A percentile compares a stretch with the other conserved stretches of the same genome.
Conservation (phyloP, 2,113 vertebrate species). For the Silurus meridionalis region DNA sequence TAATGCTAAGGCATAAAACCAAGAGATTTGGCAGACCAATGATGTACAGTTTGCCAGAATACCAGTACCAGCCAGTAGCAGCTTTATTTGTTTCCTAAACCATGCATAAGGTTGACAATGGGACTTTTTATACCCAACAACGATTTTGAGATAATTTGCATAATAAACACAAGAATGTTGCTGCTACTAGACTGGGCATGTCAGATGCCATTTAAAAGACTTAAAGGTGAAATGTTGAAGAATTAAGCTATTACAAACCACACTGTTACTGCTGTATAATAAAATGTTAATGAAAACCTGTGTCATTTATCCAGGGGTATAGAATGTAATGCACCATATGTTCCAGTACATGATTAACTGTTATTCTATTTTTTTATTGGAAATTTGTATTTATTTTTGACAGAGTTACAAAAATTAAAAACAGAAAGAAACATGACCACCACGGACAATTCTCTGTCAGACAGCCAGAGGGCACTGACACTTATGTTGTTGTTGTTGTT, state of each 20-base stretch:
- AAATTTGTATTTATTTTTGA: no score
- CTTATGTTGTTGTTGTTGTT: no score
- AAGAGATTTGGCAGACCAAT: no score
- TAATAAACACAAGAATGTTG: neutral
- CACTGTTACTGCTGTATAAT: neutral
- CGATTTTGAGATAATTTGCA: neutral
- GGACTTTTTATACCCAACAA: neutral
- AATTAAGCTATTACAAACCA: neutral
- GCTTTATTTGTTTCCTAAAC: neutral
- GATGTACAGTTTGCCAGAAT: no score
- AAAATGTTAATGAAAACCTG: neutral
- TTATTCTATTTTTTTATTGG: neutral
- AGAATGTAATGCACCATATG: neutral
- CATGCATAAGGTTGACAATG: neutral
- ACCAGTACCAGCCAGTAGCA: neutral
- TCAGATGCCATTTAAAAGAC: neutral
- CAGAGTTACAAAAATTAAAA: no score
- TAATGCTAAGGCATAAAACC: no score
- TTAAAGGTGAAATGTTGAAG: neutral
- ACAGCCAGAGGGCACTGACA: no score
- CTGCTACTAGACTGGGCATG: neutral
- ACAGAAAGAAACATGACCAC: no score
- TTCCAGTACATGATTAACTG: neutral
- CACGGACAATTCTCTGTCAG: no score
- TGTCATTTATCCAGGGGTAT: neutral